A percentile compares a stretch with the other conserved stretches of the same genome.
phyloP scores from a whole-genome alignment of 2,888 invertebrate species.

The Colletes collaris region DNA sequence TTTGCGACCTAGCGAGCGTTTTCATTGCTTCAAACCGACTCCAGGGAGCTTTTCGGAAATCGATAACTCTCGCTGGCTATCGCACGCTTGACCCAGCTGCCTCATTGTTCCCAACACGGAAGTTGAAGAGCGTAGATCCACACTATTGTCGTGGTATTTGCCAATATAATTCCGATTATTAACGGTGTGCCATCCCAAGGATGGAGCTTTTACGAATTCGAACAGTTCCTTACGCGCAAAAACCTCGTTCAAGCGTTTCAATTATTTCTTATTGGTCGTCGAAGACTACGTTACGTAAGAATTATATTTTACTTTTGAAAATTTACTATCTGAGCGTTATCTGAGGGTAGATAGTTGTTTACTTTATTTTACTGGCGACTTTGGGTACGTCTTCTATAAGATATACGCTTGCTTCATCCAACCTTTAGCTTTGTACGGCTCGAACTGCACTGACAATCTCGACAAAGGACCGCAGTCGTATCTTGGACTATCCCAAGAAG shows the following conservation, averaged over 20 bases:
- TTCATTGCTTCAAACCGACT: conserved; percentile 60
- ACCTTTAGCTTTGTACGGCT: no score
- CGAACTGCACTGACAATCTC: no score
- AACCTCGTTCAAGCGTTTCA: conserved; percentile 11
- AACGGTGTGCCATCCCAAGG: conserved; percentile 16
- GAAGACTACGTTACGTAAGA: no score
- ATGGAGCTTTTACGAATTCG: conserved; percentile 5
- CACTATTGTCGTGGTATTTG: conserved; percentile 45
- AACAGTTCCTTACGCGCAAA: conserved; percentile 3
- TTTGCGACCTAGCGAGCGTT: conserved; percentile 23
- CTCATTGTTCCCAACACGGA: conserved; percentile 42
- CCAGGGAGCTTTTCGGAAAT: conserved; percentile 60
- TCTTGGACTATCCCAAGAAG: no score
- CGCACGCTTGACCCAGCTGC: conserved; percentile 43
- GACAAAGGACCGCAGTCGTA: no score
- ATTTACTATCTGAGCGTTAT: no score
- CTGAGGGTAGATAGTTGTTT: no score
- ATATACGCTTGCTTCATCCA: no score
- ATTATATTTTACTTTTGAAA: no score
- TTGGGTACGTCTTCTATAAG: no score
- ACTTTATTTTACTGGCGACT: no score
- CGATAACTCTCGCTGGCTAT: conserved; percentile 57
- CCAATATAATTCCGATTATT: conserved; percentile 58
- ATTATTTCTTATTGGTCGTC: not conserved
- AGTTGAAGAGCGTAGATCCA: conserved; percentile 30